phyloP scores from a whole-genome alignment of 2,113 vertebrate species.

The Tretioscincus oriximinensis region DNA sequence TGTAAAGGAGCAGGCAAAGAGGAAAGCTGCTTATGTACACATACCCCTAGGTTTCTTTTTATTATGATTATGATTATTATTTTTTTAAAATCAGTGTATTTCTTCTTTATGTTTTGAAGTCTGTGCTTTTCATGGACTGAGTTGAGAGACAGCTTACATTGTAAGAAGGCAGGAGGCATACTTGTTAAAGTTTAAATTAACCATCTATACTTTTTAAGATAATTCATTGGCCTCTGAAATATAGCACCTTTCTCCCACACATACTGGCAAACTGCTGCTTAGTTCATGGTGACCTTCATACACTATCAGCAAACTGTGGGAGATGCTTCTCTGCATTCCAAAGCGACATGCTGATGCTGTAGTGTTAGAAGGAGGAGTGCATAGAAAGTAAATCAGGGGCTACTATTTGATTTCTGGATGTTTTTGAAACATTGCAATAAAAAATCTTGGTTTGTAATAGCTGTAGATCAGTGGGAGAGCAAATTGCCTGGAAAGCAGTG shows the following conservation, averaged over 20 bases:
- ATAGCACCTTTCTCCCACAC: background rate
- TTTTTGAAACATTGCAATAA: background rate
- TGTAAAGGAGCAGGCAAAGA: conserved; percentile 18
- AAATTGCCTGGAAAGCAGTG: background rate
- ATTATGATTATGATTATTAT: no score
- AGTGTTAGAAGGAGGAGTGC: background rate
- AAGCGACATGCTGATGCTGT: background rate
- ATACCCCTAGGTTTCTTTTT: background rate
- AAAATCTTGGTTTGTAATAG: background rate
- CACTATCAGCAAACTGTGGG: background rate
- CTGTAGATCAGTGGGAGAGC: background rate
- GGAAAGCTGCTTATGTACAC: background rate
- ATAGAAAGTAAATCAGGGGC: background rate
- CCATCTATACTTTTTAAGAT: background rate
- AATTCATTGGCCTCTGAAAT: background rate
- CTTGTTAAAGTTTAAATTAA: background rate
- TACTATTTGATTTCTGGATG: background rate
- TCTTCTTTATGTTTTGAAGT: conserved; percentile 9
- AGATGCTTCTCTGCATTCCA: no score
- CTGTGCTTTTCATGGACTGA: background rate
- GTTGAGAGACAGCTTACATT: background rate
- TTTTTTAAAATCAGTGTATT: background rate
- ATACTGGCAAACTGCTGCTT: background rate
- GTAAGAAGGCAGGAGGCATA: background rate
- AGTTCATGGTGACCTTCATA: background rate